Evolutionary conservation across 2,888 invertebrate genomes (phyloP), one percentile per base, ranked within the genome.

Genomic region (Phalera bucephala): DNA sequence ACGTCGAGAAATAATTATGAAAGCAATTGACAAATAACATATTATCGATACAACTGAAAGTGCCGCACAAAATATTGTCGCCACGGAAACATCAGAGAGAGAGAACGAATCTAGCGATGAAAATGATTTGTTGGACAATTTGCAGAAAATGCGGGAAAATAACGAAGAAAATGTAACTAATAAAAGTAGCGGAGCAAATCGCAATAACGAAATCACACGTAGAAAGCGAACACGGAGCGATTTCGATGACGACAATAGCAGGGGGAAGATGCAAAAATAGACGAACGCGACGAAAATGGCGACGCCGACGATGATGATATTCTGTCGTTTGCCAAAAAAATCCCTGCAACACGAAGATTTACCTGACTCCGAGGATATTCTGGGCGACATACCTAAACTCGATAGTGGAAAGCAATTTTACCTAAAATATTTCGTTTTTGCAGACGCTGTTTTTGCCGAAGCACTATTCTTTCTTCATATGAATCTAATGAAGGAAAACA

Each of bases 21-120:
- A 91, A 67, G 91, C 91, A 1, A 66, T 93, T 22, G 87, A 91
- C 45, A 91, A 91, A 48, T 89, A 83, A 45, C 76, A 90, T 34
- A 73, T 84, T 31, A 49, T 83, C 26, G 77, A 81, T 12, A 43
- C 58, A 3, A 46, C 27, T 8, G 52, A 52, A 11, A 22, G 36
- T 3, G 30, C 25, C 4, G 43, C 35, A 12, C 13, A 47, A 14
- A 20, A 22, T 13, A 36, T 30, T 3, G 10, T 32, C 19, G 31
- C 46, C 17, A 27, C 42, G 14, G 37, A 41, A 27, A 43, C 19
- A 39, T 21, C 46, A 10, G 33, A 60, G 43, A 39, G 31, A 13
- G 44, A 20, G 17, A 41, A 43, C 5, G 73, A 77, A 33, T 82
- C 83, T 0, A 81, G 80, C 36, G 78, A 83, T 40, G 87, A 88